Evolutionary conservation across 1,140 invertebrate species (phyloP), one percentile per base, ranked within the genome.

Genomic region (Heliothis subflexa): DNA sequence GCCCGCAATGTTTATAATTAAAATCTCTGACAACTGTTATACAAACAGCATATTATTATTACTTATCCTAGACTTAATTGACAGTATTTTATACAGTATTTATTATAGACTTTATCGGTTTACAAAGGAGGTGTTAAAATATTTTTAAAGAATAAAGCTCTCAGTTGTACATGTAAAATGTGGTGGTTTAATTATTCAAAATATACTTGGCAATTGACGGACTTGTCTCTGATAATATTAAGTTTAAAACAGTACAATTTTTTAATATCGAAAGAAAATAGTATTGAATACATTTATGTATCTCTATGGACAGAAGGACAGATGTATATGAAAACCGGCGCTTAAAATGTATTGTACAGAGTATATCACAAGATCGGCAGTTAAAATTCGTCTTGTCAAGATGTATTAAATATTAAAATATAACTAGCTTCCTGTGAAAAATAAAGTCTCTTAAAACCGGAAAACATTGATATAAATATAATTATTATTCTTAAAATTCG

Each of bases 311-410:
- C 9, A n/a, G 9, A 21, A 57, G n/a, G 3, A 57, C 18, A 25
- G 33, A 33, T 3, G 18, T 18, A 55, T n/a, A 55, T 55, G 4
- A 18, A 55, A 55, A 7, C 16, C 11, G n/a, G 33, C 4, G 7
- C 16, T 25, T 25, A 57, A 25, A 57, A 18, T 66, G 59, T 55
- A 16, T 70, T 71, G 16, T 77, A 72, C 83, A 86, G 72, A 85
- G 79, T 83, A 84, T 90, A 91, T 90, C 89, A 91, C 88, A 91
- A 86, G 84, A 80, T 81, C 79, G 88, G 89, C 90, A 91, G 89
- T 91, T 82, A 80, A 72, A 78, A 81, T 82, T 85, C 57, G 40
- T 82, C 79, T 84, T 52, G 21, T 28, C 5, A 12, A 28, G 12
- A 68, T 49, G 70, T 75, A 79, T 74, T 52, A 66, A 62, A 16